Evolutionary conservation across 2,888 invertebrate genomes (phyloP).

Genomic region (Scelioninae gen. 1): DNA sequence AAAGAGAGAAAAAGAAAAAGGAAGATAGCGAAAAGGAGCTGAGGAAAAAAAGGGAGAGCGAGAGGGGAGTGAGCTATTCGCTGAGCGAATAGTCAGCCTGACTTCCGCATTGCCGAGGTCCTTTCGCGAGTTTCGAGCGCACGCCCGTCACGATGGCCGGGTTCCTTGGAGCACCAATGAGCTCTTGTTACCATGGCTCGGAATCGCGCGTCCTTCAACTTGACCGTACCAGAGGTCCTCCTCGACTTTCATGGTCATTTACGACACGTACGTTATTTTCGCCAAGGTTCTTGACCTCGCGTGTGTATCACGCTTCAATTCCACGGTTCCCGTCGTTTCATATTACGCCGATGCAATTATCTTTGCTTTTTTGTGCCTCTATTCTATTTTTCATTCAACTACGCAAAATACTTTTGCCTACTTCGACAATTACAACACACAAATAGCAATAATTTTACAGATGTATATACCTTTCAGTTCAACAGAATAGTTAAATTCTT

Average conservation of each 20-base stretch:
- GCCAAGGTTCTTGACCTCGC: conserved; percentile 55
- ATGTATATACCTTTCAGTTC: too few relatives aligned
- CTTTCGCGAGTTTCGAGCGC: conserved; percentile 48
- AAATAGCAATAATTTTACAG: too few relatives aligned
- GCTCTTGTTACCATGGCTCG: conserved; percentile 57
- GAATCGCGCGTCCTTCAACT: conserved; percentile 69
- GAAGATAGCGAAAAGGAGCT: conserved; percentile 20
- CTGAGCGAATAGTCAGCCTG: too few relatives aligned
- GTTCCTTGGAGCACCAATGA: too few relatives aligned
- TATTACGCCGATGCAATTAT: conserved; percentile 52
- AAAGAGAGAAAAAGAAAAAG: conserved; percentile 20
- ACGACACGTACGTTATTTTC: conserved; percentile 49
- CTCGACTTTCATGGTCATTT: conserved; percentile 57
- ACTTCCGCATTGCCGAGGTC: conserved; percentile 63
- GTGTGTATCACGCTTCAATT: conserved; percentile 48
- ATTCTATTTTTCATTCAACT: not conserved
- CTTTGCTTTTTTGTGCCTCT: not conserved
- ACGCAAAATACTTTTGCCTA: too few relatives aligned
- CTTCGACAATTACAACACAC: too few relatives aligned
- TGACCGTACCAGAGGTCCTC: conserved; percentile 59
- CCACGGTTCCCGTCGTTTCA: conserved; percentile 28
- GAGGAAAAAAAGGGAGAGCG: conserved; percentile 6
- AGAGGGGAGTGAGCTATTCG: not conserved
- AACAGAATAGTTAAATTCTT: too few relatives aligned
- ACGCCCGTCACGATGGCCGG: conserved; percentile 25